Evolutionary conservation across 1,140 invertebrate genomes (phyloP), one percentile per base, ranked within the genome.

Genomic region (Diorhabda carinulata): DNA sequence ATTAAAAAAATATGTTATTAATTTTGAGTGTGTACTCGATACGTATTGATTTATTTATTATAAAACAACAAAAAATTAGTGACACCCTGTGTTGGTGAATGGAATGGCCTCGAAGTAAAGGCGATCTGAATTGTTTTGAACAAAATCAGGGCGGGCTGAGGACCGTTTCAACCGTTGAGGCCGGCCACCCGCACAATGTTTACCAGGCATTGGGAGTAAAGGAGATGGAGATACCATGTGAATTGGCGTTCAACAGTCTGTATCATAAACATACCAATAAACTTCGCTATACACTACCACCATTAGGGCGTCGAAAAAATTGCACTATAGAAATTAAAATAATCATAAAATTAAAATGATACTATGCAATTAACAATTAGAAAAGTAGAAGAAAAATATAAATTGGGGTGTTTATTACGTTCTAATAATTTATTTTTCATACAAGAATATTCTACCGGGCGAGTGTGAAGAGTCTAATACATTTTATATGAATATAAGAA

Each of bases 161-260:
- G 47, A 52, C 47, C 3, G 47, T 52, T 52, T n/a, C 6, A n/a
- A n/a, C 47, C 6, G 47, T 25, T 25, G 25, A 25, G 25, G 25
- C 25, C 25, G 47, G 47, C 47, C 47, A 52, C 47, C 47, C 47
- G 47, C 47, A 52, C n/a, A 52, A 52, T 52, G 47, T 52, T 52
- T 52, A 52, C 47, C 47, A 52, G 47, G 47, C 47, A 52, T n/a
- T 52, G 47, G n/a, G n/a, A 52, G 6, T 6, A n/a, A 52, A 6
- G n/a, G 47, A 52, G 47, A 52, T 52, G 47, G 47, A 52, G 47
- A 52, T 52, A 52, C 47, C 47, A n/a, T 52, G 47, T 52, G 42
- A 43, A 61, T 61, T 43, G 59, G 61, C 61, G 43, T 10, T 62
- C n/a, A 43, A 10, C 8, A 62, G 61, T 43, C 43, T 62, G 61